A percentile compares a stretch with the other conserved stretches of the same genome.
phyloP scores from a whole-genome alignment of 2,888 invertebrate species.

The Helicoverpa assulta region DNA sequence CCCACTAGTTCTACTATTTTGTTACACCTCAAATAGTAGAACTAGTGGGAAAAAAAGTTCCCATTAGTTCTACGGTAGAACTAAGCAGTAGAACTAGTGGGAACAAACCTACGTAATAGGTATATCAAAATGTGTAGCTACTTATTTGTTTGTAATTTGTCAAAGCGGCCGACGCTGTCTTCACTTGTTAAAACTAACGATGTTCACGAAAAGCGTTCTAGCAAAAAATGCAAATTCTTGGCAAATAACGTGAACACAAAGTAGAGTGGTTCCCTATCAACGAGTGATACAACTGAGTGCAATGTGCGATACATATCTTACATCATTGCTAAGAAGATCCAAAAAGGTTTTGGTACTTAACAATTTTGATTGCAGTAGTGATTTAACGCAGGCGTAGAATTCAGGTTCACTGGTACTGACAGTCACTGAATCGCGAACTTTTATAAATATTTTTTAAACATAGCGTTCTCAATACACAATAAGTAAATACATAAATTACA shows the following conservation, averaged over 20 bases:
- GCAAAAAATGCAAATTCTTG: constrained; percentile 69
- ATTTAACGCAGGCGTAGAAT: too few species aligned
- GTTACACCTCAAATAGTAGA: too few species aligned
- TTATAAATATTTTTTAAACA: too few species aligned
- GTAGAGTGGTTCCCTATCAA: constrained; percentile 14
- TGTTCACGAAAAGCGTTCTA: constrained; percentile 61
- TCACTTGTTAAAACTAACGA: constrained; percentile 69
- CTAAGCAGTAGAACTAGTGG: too few species aligned
- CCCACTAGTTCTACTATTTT: too few species aligned
- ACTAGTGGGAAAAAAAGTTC: too few species aligned
- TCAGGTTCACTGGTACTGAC: too few species aligned
- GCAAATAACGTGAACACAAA: constrained; percentile 64
- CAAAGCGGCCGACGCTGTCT: constrained; percentile 69
- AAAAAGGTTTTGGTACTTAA: constrained; percentile 1
- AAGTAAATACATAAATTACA: constrained; percentile 55
- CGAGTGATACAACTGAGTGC: constrained; percentile 6
- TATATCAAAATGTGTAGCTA: constrained; percentile 42
- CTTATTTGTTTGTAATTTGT: constrained; percentile 66
- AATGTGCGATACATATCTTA: constrained; percentile 8
- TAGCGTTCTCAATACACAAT: background rate
- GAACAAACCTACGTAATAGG: too few species aligned
- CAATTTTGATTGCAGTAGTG: background rate
- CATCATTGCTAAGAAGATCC: background rate
- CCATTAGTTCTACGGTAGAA: too few species aligned
- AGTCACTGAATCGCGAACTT: too few species aligned